Conservation (phyloP, 2,797 vertebrate species). For the Merluccius polli region DNA sequence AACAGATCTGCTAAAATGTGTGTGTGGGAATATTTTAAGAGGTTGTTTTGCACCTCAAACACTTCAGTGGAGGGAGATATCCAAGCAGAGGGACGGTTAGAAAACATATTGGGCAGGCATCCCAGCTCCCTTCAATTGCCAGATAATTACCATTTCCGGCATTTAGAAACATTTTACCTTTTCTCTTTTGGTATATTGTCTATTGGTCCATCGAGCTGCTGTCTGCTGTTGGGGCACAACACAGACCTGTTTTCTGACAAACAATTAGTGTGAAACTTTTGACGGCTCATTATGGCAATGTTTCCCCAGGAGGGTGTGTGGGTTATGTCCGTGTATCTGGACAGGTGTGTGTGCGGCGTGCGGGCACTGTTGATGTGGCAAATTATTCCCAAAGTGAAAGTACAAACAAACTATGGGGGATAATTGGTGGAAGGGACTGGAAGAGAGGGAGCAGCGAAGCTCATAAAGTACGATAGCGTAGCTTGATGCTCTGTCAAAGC, state of each 20-base stretch:
- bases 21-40: background rate
- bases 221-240: constrained; percentile 42
- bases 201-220: constrained; percentile 39
- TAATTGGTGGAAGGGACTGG: constrained; percentile 58
- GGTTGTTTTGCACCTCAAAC: background rate
- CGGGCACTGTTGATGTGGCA: constrained; percentile 23
- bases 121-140: constrained; percentile 26
- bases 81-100: background rate
- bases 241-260: constrained; percentile 54
- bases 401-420: constrained; percentile 39
- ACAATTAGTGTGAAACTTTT: constrained; percentile 50
- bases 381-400: constrained; percentile 42
- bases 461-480: constrained; percentile 14
- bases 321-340: constrained; percentile 26
- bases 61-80: background rate
- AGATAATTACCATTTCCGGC: constrained; percentile 47
- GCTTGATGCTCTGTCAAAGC: constrained; percentile 54
- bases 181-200: constrained; percentile 15
- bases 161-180: constrained; percentile 45
- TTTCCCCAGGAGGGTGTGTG: constrained; percentile 29
- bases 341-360: constrained; percentile 37
- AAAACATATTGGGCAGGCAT: constrained; percentile 28
- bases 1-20: background rate
- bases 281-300: constrained; percentile 50
- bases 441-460: constrained; percentile 28